These are phyloP conservation scores for Prochilodus magdalenae DNA, from an alignment of 2,113 vertebrate genomes.

Conservation along the genomic window DNA sequence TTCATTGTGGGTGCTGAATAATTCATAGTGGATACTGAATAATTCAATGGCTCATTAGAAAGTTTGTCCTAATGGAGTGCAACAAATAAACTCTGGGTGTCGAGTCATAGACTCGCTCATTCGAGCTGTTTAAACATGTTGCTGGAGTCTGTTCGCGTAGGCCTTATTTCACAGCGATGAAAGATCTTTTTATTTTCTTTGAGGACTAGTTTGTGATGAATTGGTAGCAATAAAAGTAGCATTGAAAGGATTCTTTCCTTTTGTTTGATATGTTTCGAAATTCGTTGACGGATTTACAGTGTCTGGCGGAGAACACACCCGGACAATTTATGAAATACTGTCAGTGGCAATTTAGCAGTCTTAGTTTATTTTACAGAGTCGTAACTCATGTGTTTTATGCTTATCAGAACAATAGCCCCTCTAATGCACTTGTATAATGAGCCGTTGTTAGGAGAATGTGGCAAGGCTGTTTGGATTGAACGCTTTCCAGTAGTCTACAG, in stretches of 20 bases:
- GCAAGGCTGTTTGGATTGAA: not conserved
- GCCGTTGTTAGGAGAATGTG: slow-evolving; percentile 4
- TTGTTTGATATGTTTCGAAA: not conserved
- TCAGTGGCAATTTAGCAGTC: not conserved
- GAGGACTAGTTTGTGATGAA: not conserved
- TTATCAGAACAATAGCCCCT: not conserved
- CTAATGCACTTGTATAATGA: not conserved
- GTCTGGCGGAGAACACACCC: not conserved
- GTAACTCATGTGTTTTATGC: not conserved
- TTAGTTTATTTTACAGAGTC: not conserved
- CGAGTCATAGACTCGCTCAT: not conserved
- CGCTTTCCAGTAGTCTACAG: not conserved
- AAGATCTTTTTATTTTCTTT: not conserved
- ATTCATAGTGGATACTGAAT: too few species aligned
- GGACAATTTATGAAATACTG: not conserved
- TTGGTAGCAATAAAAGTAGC: slow-evolving; percentile 1
- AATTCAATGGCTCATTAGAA: not conserved
- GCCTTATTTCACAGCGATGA: not conserved
- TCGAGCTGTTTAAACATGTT: not conserved
- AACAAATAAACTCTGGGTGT: slow-evolving; percentile 56
- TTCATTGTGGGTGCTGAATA: too few species aligned
- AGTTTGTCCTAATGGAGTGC: slow-evolving; percentile 67
- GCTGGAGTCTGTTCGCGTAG: not conserved
- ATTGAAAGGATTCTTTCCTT: not conserved
- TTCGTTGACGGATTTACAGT: not conserved